Evolutionary conservation across 2,113 vertebrate species (phyloP), one percentile per base, ranked within the genome.

Genomic region (Loxodonta africana): DNA sequence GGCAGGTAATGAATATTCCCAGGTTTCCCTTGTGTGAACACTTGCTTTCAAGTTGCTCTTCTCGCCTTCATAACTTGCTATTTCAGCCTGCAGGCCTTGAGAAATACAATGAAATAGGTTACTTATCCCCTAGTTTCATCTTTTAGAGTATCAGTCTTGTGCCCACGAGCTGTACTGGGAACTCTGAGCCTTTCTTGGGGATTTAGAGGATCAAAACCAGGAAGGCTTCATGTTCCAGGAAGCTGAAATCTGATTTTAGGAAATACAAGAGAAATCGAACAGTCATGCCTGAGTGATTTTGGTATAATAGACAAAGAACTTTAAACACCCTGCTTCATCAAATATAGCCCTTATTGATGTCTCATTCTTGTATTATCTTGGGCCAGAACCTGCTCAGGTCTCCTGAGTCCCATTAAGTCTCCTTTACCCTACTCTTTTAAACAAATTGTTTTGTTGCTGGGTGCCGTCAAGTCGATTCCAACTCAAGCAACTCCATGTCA

Each of bases 21-120:
- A 23, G 44, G 17, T 92, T 85, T 62, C 80, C 25, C 28, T 93
- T 93, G n/a, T 86, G 73, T 93, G 60, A 93, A 69, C 26, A 86
- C 21, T 57, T 80, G 62, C 73, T 86, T 86, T 21, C 65, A 77
- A 41, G n/a, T 65, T 86, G 83, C 60, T 85, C 44, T 77, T 65
- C n/a, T 77, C 77, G 25, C 26, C 46, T 86, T 85, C 28, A 78
- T 74, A 93, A 85, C 44, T 86, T 93, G n/a, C 6, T 77, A 26
- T 46, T 78, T 86, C 67, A 51, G 84, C 44, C 44, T 84, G 6
- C 37, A 67, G 71, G 8, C 77, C 25, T 78, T 86, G n/a, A 86
- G 71, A 69, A 86, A 93, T 93, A 67, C 4, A 73, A 67, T 83
- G 21, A n/a, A 92, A 83, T 69, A 92, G 57, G 33, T 74, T 67